Conservation (phyloP, 2,113 vertebrate genomes). For the Trochalopteron elliotii region DNA sequence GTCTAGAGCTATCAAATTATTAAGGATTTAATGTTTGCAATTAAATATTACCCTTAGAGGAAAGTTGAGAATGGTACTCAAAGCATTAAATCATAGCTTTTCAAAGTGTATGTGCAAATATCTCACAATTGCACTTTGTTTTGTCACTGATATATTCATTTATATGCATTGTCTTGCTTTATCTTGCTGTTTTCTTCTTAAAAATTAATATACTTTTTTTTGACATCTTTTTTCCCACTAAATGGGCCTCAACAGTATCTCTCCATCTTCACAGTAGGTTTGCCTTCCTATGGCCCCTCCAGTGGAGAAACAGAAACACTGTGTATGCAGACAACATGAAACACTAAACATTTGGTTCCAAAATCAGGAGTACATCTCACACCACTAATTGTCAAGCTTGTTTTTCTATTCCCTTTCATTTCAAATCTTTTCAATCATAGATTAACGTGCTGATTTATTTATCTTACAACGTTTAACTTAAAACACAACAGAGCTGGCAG, state of each 20-base stretch:
- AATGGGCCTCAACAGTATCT: background rate
- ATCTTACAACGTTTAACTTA: constrained; percentile 6
- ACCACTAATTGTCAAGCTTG: background rate
- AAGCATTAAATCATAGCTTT: background rate
- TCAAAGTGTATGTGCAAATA: background rate
- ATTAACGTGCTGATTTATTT: constrained; percentile 39
- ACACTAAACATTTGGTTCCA: background rate
- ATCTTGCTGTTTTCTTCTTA: background rate
- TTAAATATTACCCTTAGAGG: background rate
- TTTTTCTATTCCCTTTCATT: constrained; percentile 12
- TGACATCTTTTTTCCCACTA: background rate
- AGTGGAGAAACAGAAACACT: background rate
- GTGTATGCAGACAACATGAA: background rate
- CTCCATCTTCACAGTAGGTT: background rate
- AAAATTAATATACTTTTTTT: background rate
- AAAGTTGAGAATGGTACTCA: background rate
- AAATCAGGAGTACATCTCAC: background rate
- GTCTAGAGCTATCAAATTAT: background rate
- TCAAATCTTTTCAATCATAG: constrained; percentile 16
- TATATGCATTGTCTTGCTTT: background rate
- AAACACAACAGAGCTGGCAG: constrained; percentile 29
- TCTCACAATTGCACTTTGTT: background rate
- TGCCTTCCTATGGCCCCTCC: background rate
- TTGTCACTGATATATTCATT: background rate
- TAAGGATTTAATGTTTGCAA: background rate